phyloP scores from a whole-genome alignment of 2,113 vertebrate species.

The Sclerurus mexicanus region DNA sequence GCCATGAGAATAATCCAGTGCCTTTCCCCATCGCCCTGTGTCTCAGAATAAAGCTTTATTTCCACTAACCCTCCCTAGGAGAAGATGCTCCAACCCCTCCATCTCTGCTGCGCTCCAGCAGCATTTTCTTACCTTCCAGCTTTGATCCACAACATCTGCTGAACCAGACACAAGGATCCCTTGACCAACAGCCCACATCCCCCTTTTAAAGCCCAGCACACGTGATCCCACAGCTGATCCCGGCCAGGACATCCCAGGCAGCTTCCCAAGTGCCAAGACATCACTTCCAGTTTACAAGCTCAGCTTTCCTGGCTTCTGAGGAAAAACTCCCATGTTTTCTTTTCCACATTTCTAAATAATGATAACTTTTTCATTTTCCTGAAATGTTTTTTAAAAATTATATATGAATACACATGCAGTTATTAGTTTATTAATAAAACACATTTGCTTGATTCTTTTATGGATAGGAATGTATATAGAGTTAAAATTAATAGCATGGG shows the following conservation, averaged over 20 bases:
- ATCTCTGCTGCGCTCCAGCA: neutral
- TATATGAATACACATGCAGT: neutral
- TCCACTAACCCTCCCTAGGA: no score
- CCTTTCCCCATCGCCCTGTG: neutral
- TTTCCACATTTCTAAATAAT: neutral
- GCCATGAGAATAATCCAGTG: rapidly evolving
- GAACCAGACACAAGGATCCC: neutral
- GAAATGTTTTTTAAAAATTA: no score
- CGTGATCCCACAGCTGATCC: neutral
- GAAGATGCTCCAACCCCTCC: neutral
- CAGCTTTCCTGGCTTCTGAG: neutral
- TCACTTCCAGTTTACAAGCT: neutral
- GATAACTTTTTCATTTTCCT: neutral
- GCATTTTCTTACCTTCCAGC: neutral
- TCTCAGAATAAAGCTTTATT: neutral
- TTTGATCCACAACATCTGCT: neutral
- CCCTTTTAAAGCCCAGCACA: neutral
- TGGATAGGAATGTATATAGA: neutral
- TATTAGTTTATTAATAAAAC: neutral
- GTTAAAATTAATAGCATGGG: neutral
- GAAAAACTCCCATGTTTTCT: neutral
- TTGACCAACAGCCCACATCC: rapidly evolving
- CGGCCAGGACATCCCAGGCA: rapidly evolving
- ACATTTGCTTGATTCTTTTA: neutral
- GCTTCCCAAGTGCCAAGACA: neutral